Percentiles rank a stretch among this genome's conserved stretches.
phyloP scores from a whole-genome alignment of 1,140 invertebrate species.

The Euwallacea similis region DNA sequence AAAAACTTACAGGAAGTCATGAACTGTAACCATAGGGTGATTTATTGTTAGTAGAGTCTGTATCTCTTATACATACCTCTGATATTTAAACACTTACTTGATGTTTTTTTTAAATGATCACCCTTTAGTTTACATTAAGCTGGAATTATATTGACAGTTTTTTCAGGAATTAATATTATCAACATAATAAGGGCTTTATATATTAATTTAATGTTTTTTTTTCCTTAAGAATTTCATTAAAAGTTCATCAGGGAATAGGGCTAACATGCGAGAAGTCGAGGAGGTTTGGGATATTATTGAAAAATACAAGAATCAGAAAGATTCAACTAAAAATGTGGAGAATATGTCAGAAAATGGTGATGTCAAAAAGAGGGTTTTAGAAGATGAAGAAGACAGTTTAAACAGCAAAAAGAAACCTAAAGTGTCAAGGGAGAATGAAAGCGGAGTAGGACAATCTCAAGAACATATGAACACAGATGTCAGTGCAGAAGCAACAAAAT shows the following conservation, averaged over 20 bases:
- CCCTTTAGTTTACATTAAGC: neutral
- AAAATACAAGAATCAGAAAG: conserved; percentile 54
- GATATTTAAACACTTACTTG: conserved; percentile 2
- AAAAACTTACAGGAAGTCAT: neutral
- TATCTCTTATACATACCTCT: neutral
- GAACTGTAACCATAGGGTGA: neutral
- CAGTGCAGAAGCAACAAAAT: conserved; percentile 43
- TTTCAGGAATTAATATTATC: conserved; percentile 6
- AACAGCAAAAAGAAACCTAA: conserved; percentile 1
- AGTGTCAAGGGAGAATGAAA: no score
- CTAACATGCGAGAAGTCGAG: conserved; percentile 61
- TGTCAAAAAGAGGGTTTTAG: neutral
- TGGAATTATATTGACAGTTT: neutral
- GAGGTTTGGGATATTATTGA: conserved; percentile 72
- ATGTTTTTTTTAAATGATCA: conserved; percentile 38
- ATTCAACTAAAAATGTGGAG: neutral
- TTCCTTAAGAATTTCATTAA: conserved; percentile 66
- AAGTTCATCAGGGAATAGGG: conserved; percentile 61
- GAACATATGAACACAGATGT: conserved; percentile 1
- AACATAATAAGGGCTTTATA: neutral
- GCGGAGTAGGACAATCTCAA: no score
- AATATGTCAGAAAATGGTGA: neutral
- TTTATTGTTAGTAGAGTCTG: neutral
- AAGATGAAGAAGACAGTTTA: neutral
- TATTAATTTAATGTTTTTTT: conserved; percentile 26